These are phyloP conservation scores for Plutomurus gul DNA, from an alignment of 1,140 invertebrate genomes.

Conservation along the genomic window DNA sequence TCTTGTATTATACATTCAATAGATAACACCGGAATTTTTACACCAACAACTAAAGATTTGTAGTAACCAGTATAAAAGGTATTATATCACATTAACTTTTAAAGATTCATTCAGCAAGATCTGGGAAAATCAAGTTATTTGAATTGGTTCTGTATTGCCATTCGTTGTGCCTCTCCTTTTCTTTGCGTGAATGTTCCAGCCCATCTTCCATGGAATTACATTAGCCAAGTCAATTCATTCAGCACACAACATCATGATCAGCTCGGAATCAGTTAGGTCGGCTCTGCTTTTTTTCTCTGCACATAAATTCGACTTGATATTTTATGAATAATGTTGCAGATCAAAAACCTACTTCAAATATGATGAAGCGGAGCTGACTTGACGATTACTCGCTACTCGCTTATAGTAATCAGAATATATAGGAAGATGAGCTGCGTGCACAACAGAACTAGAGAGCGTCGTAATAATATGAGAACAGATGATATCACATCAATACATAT, in stretches of 20 bases:
- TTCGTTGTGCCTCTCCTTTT: slow-evolving; percentile 6
- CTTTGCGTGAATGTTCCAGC: slow-evolving; percentile 27
- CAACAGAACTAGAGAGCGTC: not conserved
- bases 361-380: no score
- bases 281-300: slow-evolving; percentile 1
- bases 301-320: slow-evolving; percentile 26
- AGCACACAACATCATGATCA: no score
- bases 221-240: no score
- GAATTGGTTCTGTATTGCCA: not conserved
- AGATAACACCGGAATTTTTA: no score
- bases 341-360: slow-evolving; percentile 22
- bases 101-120: no score
- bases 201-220: no score
- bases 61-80: no score
- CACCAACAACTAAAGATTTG: no score
- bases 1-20: no score
- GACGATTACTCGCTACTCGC: not conserved
- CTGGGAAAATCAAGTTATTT: slow-evolving; percentile 21
- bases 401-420: not conserved
- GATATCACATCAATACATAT: no score
- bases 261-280: slow-evolving; percentile 1
- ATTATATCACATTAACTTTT: not conserved
- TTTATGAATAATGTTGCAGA: slow-evolving; percentile 19
- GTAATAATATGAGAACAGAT: no score
- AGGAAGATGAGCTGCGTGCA: no score